Percentiles rank a stretch among this genome's conserved stretches.
Conservation (phyloP, 2,888 invertebrate genomes). For the Leucophenga maculata region DNA sequence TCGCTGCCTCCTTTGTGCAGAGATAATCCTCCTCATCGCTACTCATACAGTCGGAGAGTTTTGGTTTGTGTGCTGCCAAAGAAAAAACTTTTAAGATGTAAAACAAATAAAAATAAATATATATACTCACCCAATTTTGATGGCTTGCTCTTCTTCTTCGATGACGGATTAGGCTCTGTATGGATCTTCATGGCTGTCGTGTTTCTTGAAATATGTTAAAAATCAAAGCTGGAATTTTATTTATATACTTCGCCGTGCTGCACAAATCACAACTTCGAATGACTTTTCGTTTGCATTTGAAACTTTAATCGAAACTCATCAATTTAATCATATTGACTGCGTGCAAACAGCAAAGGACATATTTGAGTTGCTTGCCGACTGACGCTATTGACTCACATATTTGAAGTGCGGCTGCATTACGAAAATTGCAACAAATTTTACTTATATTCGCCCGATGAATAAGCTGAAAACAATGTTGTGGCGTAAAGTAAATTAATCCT, state of each 20-base stretch:
- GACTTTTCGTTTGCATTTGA: slow-evolving; percentile 33
- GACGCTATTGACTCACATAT: no score
- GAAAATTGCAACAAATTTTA: no score
- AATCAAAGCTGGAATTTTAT: no score
- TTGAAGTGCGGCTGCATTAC: no score
- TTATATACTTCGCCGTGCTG: no score
- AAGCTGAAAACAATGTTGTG: no score
- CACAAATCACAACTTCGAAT: slow-evolving; percentile 28
- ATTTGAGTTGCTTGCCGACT: not conserved
- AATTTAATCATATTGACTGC: slow-evolving; percentile 62
- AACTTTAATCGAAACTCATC: slow-evolving; percentile 49
- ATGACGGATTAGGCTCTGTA: slow-evolving; percentile 26
- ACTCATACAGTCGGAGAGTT: slow-evolving; percentile 15
- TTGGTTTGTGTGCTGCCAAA: not conserved
- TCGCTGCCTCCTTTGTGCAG: slow-evolving; percentile 54
- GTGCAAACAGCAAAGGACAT: slow-evolving; percentile 48
- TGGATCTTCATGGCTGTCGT: slow-evolving; percentile 44
- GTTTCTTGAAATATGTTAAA: no score
- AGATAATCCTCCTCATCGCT: slow-evolving; percentile 43
- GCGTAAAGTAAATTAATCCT: no score
- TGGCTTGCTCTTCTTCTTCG: not conserved
- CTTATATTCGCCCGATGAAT: not conserved
- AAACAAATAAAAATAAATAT: not conserved
- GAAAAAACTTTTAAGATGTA: not conserved
- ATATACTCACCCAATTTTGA: not conserved